A percentile compares a stretch with the other conserved stretches of the same genome.
Conservation (phyloP, 2,113 vertebrate species). For the Nettapus auritus region DNA sequence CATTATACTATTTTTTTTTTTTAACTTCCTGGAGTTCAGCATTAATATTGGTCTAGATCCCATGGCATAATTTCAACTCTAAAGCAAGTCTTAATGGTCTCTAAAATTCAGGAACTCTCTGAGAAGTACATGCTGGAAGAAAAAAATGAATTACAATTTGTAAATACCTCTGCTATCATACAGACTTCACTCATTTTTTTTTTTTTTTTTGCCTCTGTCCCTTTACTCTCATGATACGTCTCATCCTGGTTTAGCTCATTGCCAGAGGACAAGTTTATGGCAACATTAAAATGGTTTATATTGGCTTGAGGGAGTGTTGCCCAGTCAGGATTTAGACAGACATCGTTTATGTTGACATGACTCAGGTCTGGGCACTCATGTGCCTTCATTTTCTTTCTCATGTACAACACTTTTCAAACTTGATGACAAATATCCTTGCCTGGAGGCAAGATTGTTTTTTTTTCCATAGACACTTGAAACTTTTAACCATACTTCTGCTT, state of each 20-base stretch:
- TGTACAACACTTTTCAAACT: slow-evolving; percentile 35
- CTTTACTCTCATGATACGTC: slow-evolving; percentile 20
- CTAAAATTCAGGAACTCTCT: slow-evolving; percentile 34
- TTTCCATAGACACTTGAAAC: slow-evolving; percentile 2
- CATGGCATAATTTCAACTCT: not conserved
- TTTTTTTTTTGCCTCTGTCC: not conserved
- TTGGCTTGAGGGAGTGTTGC: slow-evolving; percentile 36
- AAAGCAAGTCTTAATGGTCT: slow-evolving; percentile 40
- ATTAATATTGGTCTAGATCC: not conserved
- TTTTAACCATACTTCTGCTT: slow-evolving; percentile 19
- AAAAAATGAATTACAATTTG: slow-evolving; percentile 38
- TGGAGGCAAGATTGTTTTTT: slow-evolving; percentile 23
- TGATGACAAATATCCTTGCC: not conserved
- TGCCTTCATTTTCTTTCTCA: slow-evolving; percentile 53
- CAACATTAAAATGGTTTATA: slow-evolving; percentile 59
- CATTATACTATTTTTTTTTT: not conserved
- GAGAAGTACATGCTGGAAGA: not conserved
- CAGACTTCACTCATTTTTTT: slow-evolving; percentile 23
- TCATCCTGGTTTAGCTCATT: slow-evolving; percentile 24
- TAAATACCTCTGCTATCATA: slow-evolving; percentile 10
- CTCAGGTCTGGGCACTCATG: slow-evolving; percentile 17
- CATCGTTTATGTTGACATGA: slow-evolving; percentile 49
- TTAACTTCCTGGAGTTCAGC: not conserved
- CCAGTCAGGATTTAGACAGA: slow-evolving; percentile 43
- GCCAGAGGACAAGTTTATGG: slow-evolving; percentile 31